Evolutionary conservation across 2,797 vertebrate genomes (phyloP), one percentile per base, ranked within the genome.

Genomic region (Glyptemys insculpta): DNA sequence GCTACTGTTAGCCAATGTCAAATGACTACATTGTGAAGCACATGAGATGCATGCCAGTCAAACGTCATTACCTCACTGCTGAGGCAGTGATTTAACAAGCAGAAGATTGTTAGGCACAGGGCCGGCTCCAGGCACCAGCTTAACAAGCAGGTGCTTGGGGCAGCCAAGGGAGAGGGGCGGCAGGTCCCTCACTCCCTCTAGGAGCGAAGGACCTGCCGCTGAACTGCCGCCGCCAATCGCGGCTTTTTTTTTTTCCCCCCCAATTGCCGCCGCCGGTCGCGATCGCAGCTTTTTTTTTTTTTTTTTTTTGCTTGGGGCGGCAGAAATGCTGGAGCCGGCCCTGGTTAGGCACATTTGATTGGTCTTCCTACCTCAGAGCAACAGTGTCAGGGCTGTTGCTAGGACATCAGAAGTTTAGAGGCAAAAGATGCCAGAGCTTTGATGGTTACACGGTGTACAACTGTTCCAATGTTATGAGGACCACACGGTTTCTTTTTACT

Each of bases 401-500:
- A 53, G 12, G 41, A 37, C 1, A 12, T 41, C 18, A 25, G 65
- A 79, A 81, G 41, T 68, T 76, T 47, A 53, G 27, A 83, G 53
- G n/a, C 5, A 88, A 16, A 85, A 5, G 18, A 41, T 3, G 6
- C 34, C 34, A 86, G 68, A 79, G 81, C 18, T 68, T 74, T 49
- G 0, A 25, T 23, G 41, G 7, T 72, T 88, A 47, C 19, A 3
- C 3, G 18, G 5, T 50, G 53, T 37, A 49, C 94, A 50, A 16
- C 19, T 80, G 5, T 8, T 72, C n/a, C 78, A 80, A 4, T 1
- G 5, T 31, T 4, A 50, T 18, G 11, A 76, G 62, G 27, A 18
- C 0, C 0, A 0, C 5, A 37, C 1, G 0, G 6, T 23, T 68
- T 59, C n/a, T 87, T 81, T 57, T 52, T 34, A 54, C 47, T 0